Percentiles rank a stretch among this genome's conserved stretches.
Evolutionary conservation across 64 coral and sea anemone genomes (phyloP).

Genomic region (Stichodactyla mertensii): DNA sequence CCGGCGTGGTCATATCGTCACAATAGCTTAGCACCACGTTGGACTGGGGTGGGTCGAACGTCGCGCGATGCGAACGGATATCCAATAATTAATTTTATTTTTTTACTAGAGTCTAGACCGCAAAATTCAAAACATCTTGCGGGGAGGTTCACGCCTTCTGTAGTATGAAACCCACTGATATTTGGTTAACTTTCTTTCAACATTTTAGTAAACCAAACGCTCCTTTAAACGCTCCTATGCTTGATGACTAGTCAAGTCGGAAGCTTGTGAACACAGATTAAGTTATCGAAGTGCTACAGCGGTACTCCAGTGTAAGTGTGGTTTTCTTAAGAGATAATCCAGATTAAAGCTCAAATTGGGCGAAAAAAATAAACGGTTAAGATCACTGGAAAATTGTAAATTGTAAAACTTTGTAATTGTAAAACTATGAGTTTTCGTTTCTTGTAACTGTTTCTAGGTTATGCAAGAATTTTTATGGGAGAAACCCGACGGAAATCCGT

Average conservation of each 20-base stretch:
- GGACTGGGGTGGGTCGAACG: not conserved
- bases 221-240: not conserved
- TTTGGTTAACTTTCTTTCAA: not conserved
- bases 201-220: not conserved
- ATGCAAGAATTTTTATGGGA: not conserved
- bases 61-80: not conserved
- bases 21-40: not conserved
- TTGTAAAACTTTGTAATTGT: too few species aligned
- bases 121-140: conserved; percentile 16
- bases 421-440: not conserved
- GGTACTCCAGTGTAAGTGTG: too few species aligned
- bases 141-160: not conserved
- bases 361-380: too few species aligned
- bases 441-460: not conserved
- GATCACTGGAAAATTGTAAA: too few species aligned
- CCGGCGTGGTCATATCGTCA: not conserved
- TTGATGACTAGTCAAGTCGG: not conserved
- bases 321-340: too few species aligned
- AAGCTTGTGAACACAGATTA: not conserved
- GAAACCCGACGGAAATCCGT: not conserved
- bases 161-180: not conserved
- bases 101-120: not conserved
- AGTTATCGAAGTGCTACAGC: too few species aligned
- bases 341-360: too few species aligned
- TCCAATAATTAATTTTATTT: not conserved